These are phyloP conservation scores for Tylochromis polylepis DNA, from an alignment of 2,113 vertebrate genomes.

Conservation along the genomic window DNA sequence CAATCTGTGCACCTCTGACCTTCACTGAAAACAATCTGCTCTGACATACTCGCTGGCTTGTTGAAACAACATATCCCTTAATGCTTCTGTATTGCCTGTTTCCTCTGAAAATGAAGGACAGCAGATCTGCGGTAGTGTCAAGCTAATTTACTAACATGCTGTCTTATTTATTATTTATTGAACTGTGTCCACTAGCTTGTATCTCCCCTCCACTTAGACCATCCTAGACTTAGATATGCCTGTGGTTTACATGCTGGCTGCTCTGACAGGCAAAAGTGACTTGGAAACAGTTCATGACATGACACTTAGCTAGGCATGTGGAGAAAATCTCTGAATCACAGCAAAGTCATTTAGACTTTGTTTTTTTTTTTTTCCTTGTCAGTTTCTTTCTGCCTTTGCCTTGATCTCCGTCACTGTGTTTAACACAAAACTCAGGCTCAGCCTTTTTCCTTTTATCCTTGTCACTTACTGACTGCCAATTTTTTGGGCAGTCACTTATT, in stretches of 20 bases:
- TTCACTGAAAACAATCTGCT: neutral
- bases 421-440: neutral
- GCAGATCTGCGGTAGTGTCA: neutral
- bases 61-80: neutral
- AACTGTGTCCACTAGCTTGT: neutral
- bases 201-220: neutral
- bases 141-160: slow-evolving; percentile 12
- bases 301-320: neutral
- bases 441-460: neutral
- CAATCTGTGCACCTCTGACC: neutral
- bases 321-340: neutral
- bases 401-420: slow-evolving; percentile 7
- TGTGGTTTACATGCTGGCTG: neutral
- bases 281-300: neutral
- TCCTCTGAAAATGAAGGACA: neutral
- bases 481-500: neutral
- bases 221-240: neutral
- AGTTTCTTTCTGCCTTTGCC: neutral
- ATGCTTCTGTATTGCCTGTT: neutral
- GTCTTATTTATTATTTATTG: slow-evolving; percentile 35
- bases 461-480: neutral
- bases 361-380: slow-evolving; percentile 2
- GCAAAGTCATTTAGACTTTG: neutral
- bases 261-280: neutral
- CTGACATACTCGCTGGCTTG: neutral